Percentiles rank a stretch among this genome's conserved stretches.
Evolutionary conservation across 2,797 vertebrate species (phyloP).

Genomic region (Hipposideros larvatus): DNA sequence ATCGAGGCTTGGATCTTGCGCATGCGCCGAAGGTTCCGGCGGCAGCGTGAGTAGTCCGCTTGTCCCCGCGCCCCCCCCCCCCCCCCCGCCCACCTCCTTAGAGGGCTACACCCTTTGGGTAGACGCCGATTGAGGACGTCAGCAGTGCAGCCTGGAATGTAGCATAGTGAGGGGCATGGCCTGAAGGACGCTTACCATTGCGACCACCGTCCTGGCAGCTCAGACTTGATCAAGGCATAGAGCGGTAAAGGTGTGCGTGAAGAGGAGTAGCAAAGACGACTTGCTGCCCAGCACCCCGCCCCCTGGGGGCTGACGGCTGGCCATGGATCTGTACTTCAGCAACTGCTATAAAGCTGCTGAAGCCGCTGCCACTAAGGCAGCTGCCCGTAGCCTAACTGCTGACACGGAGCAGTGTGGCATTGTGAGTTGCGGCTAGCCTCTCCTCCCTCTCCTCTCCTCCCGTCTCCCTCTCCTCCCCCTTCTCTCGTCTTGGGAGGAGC

Average conservation of each 20-base stretch:
- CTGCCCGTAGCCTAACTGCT: not conserved
- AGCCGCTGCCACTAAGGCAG: not conserved
- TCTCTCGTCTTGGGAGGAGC: no score
- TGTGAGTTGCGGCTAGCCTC: not conserved
- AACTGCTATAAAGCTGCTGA: not conserved
- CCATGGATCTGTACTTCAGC: conserved; percentile 51
- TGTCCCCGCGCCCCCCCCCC: no score
- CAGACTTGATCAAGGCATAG: not conserved
- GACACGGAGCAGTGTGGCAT: not conserved
- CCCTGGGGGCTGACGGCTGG: not conserved
- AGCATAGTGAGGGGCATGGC: not conserved
- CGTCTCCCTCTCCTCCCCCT: no score
- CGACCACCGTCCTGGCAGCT: fast-evolving
- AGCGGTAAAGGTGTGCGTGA: fast-evolving
- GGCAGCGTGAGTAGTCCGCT: fast-evolving
- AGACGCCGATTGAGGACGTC: not conserved
- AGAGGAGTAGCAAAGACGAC: not conserved
- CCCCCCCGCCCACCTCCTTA: not conserved
- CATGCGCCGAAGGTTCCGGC: not conserved
- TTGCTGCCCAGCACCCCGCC: not conserved
- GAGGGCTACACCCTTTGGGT: no score
- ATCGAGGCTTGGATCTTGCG: fast-evolving
- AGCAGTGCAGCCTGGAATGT: fast-evolving
- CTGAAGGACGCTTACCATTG: not conserved
- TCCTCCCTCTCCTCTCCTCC: not conserved